These are phyloP conservation scores for Lontra canadensis DNA, from an alignment of 2,113 vertebrate genomes.

Conservation along the genomic window DNA sequence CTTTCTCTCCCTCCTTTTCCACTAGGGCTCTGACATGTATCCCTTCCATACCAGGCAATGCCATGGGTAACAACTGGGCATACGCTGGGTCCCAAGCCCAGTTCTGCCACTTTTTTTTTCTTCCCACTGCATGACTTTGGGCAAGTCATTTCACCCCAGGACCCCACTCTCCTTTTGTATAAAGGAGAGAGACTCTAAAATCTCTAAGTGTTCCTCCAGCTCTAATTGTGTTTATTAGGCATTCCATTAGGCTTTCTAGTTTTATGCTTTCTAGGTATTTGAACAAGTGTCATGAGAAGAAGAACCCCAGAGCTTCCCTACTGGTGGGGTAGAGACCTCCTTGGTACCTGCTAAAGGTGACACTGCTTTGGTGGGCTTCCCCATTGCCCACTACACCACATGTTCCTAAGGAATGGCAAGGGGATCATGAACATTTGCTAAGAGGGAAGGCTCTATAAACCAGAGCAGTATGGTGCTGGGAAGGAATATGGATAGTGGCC, in stretches of 20 bases:
- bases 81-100: background rate
- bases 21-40: background rate
- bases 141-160: background rate
- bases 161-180: background rate
- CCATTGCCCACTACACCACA: background rate
- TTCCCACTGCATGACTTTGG: background rate
- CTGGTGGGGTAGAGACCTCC: background rate
- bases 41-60: background rate
- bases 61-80: background rate
- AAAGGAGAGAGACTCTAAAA: background rate
- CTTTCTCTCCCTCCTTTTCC: background rate
- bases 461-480: background rate
- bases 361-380: background rate
- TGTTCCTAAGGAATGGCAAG: background rate
- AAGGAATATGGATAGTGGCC: background rate
- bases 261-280: background rate
- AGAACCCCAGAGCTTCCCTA: background rate
- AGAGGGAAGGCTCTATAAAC: background rate
- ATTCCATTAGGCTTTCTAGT: constrained; percentile 33
- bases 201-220: background rate
- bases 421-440: background rate
- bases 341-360: background rate
- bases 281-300: background rate
- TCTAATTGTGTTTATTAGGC: constrained; percentile 16
- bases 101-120: background rate